Evolutionary conservation across 2,888 invertebrate genomes (phyloP), one percentile per base, ranked within the genome.

Genomic region (Microctonus aethiopoides): DNA sequence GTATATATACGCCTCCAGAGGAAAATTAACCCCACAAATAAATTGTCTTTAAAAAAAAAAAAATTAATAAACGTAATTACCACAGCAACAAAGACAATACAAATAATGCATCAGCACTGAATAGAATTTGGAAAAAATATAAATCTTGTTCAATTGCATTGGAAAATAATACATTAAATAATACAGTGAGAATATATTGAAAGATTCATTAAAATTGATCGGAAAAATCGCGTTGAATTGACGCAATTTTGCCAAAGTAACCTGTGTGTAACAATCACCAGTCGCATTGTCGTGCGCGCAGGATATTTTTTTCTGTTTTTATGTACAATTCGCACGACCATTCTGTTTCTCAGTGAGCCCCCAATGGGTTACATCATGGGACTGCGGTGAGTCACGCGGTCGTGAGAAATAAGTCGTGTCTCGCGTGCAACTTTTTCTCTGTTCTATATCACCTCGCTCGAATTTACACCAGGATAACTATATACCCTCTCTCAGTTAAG

Each of bases 311-410:
- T 46, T 62, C 26, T 62, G 46, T 51, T 39, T 46, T 62, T 34
- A 57, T 52, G 59, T 59, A 64, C 41, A 64, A 69, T 64, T 69
- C 64, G 51, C 69, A 59, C 62, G 69, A 69, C 56, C 64, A 59
- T 68, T 68, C 54, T 63, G 59, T 56, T 64, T 69, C 68, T 68
- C 62, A 63, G 61, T 54, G 34, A 62, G 41, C 57, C 46, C 46
- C 46, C 39, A 51, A 69, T 46, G 68, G 39, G 70, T 70, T 70
- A 66, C 70, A 66, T 70, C 70, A 70, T 70, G 61, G 56, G 64
- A 69, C 69, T 66, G 70, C 61, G 70, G 70, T 70, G 70, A 70
- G 70, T 70, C 70, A 70, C 70, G 65, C 70, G 70, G 70, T 70
- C 70, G 65, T 70, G 70, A 70, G 70, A 70, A 70, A 57, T 70